A percentile compares a stretch with the other conserved stretches of the same genome.
Evolutionary conservation across 2,888 invertebrate species (phyloP).

Genomic region (Chaitophorus viminalis): DNA sequence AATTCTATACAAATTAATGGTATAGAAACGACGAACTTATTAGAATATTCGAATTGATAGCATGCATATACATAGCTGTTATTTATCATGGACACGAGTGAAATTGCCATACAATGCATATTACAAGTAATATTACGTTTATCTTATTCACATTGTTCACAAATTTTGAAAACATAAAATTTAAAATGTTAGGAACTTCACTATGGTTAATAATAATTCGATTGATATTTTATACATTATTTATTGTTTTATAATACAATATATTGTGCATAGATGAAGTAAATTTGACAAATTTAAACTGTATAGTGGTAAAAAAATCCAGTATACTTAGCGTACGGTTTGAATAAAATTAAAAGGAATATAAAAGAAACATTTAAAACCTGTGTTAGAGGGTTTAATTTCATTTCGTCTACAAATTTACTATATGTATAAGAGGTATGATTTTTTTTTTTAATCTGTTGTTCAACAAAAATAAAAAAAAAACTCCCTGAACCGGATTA

Average conservation of each 20-base stretch:
- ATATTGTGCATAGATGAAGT: neutral
- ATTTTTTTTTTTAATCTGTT: constrained; percentile 46
- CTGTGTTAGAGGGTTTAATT: constrained; percentile 11
- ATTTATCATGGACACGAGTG: no score
- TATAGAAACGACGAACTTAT: neutral
- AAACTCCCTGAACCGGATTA: constrained; percentile 51
- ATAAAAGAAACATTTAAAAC: constrained; percentile 1
- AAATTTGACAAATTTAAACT: neutral
- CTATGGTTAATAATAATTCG: neutral
- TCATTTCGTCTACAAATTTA: constrained; percentile 6
- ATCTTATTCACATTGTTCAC: neutral
- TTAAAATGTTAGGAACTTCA: neutral
- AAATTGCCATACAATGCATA: neutral
- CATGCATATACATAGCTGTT: no score
- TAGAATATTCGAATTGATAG: neutral
- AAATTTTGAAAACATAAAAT: neutral
- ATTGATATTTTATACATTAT: neutral
- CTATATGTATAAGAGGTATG: constrained; percentile 32
- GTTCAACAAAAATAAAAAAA: constrained; percentile 35
- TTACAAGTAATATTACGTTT: neutral
- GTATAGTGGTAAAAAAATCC: neutral
- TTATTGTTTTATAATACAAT: neutral
- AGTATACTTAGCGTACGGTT: neutral
- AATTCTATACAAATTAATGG: neutral
- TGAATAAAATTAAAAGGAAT: neutral